phyloP scores from a whole-genome alignment of 37 sponge, comb jelly and placozoan genomes.

The Haliclona indistincta region DNA sequence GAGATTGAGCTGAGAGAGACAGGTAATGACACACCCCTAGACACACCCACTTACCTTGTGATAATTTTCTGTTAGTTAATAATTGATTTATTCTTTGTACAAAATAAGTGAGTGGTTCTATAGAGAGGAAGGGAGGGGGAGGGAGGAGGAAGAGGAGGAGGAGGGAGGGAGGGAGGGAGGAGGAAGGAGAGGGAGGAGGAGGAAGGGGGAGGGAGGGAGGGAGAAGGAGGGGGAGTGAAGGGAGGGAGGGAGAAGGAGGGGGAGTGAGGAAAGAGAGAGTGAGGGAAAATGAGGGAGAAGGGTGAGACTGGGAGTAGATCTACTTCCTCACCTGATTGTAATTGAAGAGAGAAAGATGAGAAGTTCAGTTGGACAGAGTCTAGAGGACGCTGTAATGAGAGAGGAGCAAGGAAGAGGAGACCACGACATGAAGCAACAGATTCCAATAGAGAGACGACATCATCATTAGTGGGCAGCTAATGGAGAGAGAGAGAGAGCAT shows the following conservation, averaged over 20 bases:
- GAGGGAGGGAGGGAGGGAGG: slow-evolving; percentile 1
- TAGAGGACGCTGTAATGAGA: too few species aligned
- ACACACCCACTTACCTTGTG: too few species aligned
- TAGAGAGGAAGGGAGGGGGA: slow-evolving; percentile 10
- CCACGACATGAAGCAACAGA: too few species aligned
- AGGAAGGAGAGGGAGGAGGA: not conserved
- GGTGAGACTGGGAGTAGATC: not conserved
- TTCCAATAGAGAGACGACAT: too few species aligned
- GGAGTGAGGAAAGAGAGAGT: not conserved
- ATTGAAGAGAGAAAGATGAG: slow-evolving; percentile 18
- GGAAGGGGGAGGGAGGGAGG: not conserved
- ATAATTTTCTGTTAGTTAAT: too few species aligned
- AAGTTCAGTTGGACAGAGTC: slow-evolving; percentile 15
- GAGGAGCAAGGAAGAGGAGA: too few species aligned
- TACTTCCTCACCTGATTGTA: too few species aligned
- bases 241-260: not conserved
- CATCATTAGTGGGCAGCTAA: too few species aligned
- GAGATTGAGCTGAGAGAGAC: too few species aligned
- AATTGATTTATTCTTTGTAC: too few species aligned
- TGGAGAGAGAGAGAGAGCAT: too few species aligned
- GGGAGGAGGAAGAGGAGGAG: not conserved
- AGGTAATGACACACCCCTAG: too few species aligned
- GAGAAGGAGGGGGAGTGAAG: not conserved
- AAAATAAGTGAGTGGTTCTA: not conserved
- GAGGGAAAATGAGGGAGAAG: not conserved